These are phyloP conservation scores for Prolemur simus DNA, from an alignment of 2,113 vertebrate species.

Conservation along the genomic window DNA sequence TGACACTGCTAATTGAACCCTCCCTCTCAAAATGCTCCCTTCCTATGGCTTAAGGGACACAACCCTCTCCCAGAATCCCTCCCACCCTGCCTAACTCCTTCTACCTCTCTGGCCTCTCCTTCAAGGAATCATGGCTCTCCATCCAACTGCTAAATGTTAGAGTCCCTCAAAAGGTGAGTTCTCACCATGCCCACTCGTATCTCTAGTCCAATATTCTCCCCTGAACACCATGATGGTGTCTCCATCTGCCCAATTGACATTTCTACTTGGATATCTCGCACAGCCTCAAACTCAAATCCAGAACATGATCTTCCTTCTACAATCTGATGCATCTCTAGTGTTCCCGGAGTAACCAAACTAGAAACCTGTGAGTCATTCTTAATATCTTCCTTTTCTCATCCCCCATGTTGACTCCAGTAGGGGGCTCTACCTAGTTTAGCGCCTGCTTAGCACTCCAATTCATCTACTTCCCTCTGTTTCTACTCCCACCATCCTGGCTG, in stretches of 20 bases:
- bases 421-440: neutral
- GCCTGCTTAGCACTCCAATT: neutral
- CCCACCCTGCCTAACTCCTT: neutral
- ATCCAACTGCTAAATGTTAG: neutral
- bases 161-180: neutral
- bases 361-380: neutral
- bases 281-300: neutral
- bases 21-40: too few relatives aligned
- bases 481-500: neutral
- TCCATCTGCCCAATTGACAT: neutral
- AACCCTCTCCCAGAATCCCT: neutral
- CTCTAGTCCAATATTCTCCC: neutral
- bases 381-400: neutral
- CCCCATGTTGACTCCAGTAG: neutral
- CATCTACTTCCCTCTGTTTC: neutral
- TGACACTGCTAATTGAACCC: neutral
- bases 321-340: neutral
- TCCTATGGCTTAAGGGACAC: neutral
- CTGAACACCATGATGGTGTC: neutral
- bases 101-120: neutral
- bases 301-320: neutral
- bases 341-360: neutral
- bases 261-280: neutral
- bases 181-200: neutral
- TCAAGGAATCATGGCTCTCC: neutral